These are phyloP conservation scores for Arnoldichthys spilopterus DNA, from an alignment of 2,797 vertebrate genomes.

Conservation along the genomic window DNA sequence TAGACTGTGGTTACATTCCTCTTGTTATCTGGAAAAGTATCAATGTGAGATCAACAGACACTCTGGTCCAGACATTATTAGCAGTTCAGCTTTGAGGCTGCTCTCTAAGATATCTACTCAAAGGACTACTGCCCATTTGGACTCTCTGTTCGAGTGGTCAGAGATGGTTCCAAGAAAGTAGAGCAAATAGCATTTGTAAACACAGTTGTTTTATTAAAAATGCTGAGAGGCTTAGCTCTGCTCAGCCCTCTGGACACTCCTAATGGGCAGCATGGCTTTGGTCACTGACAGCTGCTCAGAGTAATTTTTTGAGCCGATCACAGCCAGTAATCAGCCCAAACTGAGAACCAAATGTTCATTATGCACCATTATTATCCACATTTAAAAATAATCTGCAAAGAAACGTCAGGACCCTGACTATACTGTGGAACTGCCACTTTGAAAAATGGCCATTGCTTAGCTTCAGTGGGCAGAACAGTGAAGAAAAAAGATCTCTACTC, in stretches of 20 bases:
- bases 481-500: constrained; percentile 18
- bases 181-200: constrained; percentile 26
- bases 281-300: constrained; percentile 8
- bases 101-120: neutral
- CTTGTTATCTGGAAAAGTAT: neutral
- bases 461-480: constrained; percentile 9
- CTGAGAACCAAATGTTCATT: neutral
- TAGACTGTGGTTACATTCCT: neutral
- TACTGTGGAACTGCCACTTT: constrained; percentile 5
- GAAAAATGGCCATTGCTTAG: neutral
- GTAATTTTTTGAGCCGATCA: neutral
- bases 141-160: neutral
- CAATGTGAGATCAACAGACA: neutral
- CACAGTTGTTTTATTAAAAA: constrained; percentile 29
- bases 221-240: neutral
- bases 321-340: neutral
- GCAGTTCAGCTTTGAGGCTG: neutral
- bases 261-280: neutral
- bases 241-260: constrained; percentile 1
- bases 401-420: neutral
- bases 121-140: neutral
- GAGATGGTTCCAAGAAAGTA: constrained; percentile 13
- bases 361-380: neutral
- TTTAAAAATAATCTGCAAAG: constrained; percentile 11
- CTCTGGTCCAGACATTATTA: neutral